phyloP scores from a whole-genome alignment of 2,888 invertebrate species.

The Pachycephus smyrnensis region DNA sequence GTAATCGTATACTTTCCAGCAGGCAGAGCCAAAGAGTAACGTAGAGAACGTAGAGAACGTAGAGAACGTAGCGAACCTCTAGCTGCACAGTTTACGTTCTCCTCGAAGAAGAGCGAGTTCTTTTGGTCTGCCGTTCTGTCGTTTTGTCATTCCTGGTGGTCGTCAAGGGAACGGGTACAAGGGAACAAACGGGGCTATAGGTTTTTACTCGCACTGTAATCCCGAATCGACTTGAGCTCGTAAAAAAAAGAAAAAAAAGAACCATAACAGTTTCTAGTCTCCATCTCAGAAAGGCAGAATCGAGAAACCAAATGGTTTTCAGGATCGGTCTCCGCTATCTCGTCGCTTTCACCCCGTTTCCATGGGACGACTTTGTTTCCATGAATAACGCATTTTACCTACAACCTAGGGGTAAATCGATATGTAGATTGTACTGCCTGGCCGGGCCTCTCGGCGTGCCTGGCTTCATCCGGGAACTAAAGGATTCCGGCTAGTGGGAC shows the following conservation, averaged over 20 bases:
- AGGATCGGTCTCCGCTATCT: conserved; percentile 39
- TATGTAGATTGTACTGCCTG: conserved; percentile 41
- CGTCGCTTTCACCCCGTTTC: conserved; percentile 46
- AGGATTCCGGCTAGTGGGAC: conserved; percentile 41
- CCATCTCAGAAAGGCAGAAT: neutral
- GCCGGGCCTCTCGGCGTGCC: too few species aligned
- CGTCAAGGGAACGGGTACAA: neutral
- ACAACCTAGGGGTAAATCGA: conserved; percentile 37
- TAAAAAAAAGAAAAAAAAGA: neutral
- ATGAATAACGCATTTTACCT: conserved; percentile 50
- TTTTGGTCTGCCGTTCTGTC: neutral
- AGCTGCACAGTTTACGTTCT: conserved; percentile 5
- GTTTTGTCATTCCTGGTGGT: neutral
- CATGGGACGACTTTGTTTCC: conserved; percentile 42
- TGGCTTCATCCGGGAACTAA: conserved; percentile 17
- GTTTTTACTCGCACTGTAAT: neutral
- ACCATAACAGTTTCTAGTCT: neutral
- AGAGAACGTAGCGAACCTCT: neutral
- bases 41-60: neutral
- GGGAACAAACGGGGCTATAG: neutral
- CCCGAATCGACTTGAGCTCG: neutral
- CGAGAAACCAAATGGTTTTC: conserved; percentile 35
- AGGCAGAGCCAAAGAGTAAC: neutral
- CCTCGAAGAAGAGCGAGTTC: neutral
- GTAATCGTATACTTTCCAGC: conserved; percentile 18